Conservation (phyloP, 2,113 vertebrate species). For the Saccopteryx leptura region DNA sequence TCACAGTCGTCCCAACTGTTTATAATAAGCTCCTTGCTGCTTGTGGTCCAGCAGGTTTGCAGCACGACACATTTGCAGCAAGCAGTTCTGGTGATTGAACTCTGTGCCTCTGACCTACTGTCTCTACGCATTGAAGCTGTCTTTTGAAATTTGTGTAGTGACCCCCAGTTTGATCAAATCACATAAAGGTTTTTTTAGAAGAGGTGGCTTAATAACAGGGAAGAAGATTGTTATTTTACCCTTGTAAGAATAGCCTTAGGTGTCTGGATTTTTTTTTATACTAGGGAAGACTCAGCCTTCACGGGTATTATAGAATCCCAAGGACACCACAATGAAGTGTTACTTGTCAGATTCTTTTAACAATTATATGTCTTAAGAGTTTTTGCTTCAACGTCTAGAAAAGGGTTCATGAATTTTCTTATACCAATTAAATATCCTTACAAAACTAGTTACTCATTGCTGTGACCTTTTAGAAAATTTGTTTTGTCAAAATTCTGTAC, state of each 20-base stretch:
- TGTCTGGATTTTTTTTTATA: no score
- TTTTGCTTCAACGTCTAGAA: slow-evolving; percentile 66
- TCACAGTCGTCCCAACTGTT: slow-evolving; percentile 80
- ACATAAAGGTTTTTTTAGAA: slow-evolving; percentile 75
- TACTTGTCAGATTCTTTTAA: slow-evolving; percentile 80
- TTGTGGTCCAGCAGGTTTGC: slow-evolving; percentile 71
- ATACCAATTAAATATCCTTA: slow-evolving; percentile 77
- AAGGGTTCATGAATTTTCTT: slow-evolving; percentile 70
- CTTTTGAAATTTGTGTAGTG: slow-evolving; percentile 80
- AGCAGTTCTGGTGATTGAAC: slow-evolving; percentile 15
- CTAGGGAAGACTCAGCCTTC: no score
- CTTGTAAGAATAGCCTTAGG: no score
- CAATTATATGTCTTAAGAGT: slow-evolving; percentile 56
- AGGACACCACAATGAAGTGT: slow-evolving; percentile 73
- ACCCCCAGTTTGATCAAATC: slow-evolving; percentile 71
- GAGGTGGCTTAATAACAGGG: slow-evolving; percentile 64
- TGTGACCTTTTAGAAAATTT: slow-evolving; percentile 86
- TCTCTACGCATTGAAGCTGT: slow-evolving; percentile 63
- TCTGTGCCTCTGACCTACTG: slow-evolving; percentile 74
- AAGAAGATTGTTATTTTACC: slow-evolving; percentile 17
- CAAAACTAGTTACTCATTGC: slow-evolving; percentile 84
- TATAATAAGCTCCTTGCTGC: slow-evolving; percentile 74
- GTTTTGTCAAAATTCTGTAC: slow-evolving; percentile 90
- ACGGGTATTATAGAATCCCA: slow-evolving; percentile 65
- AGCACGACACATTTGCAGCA: slow-evolving; percentile 47